Evolutionary conservation across 1,140 invertebrate genomes (phyloP).

Genomic region (Tribolium castaneum): DNA sequence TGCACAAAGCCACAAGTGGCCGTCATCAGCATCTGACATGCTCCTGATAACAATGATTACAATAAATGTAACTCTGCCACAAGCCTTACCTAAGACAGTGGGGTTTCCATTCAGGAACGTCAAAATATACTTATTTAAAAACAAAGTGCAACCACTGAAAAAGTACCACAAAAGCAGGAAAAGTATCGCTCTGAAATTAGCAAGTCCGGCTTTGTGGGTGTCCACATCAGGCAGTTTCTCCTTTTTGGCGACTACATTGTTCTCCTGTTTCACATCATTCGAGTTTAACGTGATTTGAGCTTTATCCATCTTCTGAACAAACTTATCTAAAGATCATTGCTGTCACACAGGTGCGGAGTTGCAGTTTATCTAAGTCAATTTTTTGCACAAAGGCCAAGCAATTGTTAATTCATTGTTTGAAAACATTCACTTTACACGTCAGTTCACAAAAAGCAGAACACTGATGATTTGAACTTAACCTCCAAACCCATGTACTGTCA

Average conservation of each 20-base stretch:
- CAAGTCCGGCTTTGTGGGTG: slow-evolving; percentile 63
- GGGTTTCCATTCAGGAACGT: slow-evolving; percentile 83
- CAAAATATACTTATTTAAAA: slow-evolving; percentile 87
- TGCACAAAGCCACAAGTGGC: slow-evolving; percentile 81
- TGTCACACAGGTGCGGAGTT: not conserved
- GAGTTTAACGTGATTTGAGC: slow-evolving; percentile 10
- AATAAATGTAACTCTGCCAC: not conserved
- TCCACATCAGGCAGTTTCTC: slow-evolving; percentile 40
- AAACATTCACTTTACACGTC: not conserved
- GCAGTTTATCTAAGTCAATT: not conserved
- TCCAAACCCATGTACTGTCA: not conserved
- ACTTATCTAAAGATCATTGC: slow-evolving; percentile 5
- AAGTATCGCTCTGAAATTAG: slow-evolving; percentile 74
- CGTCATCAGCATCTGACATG: slow-evolving; percentile 84
- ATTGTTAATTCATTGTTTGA: not conserved
- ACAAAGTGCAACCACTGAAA: slow-evolving; percentile 83
- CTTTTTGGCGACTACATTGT: slow-evolving; percentile 38
- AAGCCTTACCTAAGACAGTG: slow-evolving; percentile 76
- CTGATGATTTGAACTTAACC: not conserved
- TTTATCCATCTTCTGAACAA: slow-evolving; percentile 30
- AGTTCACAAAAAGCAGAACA: not conserved
- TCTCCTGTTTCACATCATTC: slow-evolving; percentile 16
- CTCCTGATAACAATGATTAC: slow-evolving; percentile 65
- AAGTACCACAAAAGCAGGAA: slow-evolving; percentile 83
- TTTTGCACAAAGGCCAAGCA: not conserved